phyloP scores from a whole-genome alignment of 1,140 invertebrate species.

The Argopecten irradians region DNA sequence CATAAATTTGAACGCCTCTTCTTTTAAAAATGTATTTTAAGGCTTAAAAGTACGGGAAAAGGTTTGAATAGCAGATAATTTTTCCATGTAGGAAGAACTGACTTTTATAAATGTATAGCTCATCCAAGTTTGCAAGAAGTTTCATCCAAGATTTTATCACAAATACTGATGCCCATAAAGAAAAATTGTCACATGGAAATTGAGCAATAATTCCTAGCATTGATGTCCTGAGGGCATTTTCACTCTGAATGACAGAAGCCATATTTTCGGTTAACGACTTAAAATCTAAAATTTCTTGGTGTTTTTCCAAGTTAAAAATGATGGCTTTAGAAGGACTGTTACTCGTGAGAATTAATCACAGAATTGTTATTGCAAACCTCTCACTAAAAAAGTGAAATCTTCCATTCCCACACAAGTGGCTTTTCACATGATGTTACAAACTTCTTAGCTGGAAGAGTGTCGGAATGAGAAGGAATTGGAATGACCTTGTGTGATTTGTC shows the following conservation, averaged over 20 bases:
- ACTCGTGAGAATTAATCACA: neutral
- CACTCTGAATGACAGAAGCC: neutral
- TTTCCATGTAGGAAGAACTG: too few relatives aligned
- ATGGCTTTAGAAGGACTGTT: neutral
- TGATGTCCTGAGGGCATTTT: neutral
- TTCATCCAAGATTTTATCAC: too few relatives aligned
- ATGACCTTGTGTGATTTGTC: neutral
- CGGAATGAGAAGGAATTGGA: neutral
- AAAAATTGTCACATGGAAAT: neutral
- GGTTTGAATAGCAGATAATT: too few relatives aligned
- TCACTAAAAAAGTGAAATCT: neutral
- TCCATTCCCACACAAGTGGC: neutral
- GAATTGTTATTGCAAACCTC: neutral
- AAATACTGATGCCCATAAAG: neutral
- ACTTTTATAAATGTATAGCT: too few relatives aligned
- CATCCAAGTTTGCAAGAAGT: too few relatives aligned
- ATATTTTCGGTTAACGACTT: conserved; percentile 6
- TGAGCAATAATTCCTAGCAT: neutral
- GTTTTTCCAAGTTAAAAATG: neutral
- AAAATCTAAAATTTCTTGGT: neutral
- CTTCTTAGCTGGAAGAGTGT: neutral
- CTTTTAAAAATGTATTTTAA: too few relatives aligned
- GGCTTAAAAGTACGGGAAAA: too few relatives aligned
- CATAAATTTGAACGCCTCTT: too few relatives aligned
- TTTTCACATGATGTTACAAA: neutral